A percentile compares a stretch with the other conserved stretches of the same genome.
Conservation (phyloP, 2,113 vertebrate species). For the Uropsilus gracilis region DNA sequence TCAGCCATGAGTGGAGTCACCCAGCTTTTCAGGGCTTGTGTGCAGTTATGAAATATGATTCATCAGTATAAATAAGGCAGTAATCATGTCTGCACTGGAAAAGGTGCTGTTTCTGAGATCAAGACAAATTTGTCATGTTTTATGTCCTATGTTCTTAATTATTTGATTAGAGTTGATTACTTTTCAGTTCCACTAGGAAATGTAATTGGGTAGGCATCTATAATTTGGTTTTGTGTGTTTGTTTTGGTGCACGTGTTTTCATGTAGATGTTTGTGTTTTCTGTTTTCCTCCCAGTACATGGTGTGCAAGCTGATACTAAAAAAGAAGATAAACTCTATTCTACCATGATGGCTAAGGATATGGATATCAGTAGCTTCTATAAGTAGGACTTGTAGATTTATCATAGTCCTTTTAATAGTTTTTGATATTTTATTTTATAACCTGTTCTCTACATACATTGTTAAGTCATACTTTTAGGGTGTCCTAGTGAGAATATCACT, state of each 20-base stretch:
- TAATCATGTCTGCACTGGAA: conserved; percentile 6
- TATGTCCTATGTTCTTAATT: conserved; percentile 37
- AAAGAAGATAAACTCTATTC: conserved; percentile 9
- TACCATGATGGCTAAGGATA: background rate
- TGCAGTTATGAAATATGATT: background rate
- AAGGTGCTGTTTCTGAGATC: conserved; percentile 58
- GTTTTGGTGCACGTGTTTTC: conserved; percentile 61
- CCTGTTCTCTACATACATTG: background rate
- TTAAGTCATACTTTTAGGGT: conserved; percentile 40
- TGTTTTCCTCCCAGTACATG: conserved; percentile 34
- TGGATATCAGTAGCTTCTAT: background rate
- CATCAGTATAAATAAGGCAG: conserved; percentile 37
- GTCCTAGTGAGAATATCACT: conserved; percentile 21
- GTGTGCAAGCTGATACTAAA: conserved; percentile 22
- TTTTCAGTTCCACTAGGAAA: conserved; percentile 40
- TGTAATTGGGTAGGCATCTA: conserved; percentile 55
- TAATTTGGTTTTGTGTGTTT: conserved; percentile 57
- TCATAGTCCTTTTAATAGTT: background rate
- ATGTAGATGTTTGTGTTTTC: conserved; percentile 56
- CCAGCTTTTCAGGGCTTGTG: background rate
- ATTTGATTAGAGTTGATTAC: conserved; percentile 61
- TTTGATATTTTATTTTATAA: conserved; percentile 43
- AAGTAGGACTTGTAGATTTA: background rate
- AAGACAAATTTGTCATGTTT: conserved; percentile 63
- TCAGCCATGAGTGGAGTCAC: background rate